Base-by-base conservation (phyloP, 2,888 invertebrate genomes). In the Mythimna albipuncta region DNA sequence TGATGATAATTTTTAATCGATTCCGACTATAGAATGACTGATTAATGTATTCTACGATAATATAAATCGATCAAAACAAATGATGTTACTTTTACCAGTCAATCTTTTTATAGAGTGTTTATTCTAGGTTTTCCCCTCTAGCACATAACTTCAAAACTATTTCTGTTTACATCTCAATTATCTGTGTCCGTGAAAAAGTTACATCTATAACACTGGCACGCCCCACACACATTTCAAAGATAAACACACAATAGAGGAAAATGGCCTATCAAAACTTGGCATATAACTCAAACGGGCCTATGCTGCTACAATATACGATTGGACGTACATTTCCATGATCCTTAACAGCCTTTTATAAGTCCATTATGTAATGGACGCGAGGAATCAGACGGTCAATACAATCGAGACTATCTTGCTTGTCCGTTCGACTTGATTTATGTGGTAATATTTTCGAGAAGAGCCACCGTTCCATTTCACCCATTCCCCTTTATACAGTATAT, bases 261-360 rank as follows among this genome's bases (percentile, higher is more conserved):
- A 91, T 87, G 84, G 87, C 82, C 90, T 87, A 90, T 91, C 88
- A 88, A 91, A 93, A 93, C 90, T 92, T 92, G 86, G 87, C 88
- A 82, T 89, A 92, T 92, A 92, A 93, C 90, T 93, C 92, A 92
- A 88, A 70, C 84, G 64, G 66, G 80, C 72, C 83, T 89, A 81
- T 88, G 84, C 87, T 81, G 75, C 72, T 75, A 81, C 85, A 89
- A 86, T 90, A 89, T 89, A 88, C 87, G 84, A 90, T 88, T 84
- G 84, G 79, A 81, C 86, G 84, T 88, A 88, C 85, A 91, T 92
- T 91, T 88, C 89, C 89, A 90, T 92, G 90, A 90, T 91, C 89
- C 91, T 91, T 90, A 93, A 91, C 89, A 91, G 91, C 88, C 89
- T 91, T 74, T 93, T 93, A 88, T 90, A 91, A 91, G 89, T 87